phyloP scores from a whole-genome alignment of 2,888 invertebrate genomes.

The Amphipoea oculea region DNA sequence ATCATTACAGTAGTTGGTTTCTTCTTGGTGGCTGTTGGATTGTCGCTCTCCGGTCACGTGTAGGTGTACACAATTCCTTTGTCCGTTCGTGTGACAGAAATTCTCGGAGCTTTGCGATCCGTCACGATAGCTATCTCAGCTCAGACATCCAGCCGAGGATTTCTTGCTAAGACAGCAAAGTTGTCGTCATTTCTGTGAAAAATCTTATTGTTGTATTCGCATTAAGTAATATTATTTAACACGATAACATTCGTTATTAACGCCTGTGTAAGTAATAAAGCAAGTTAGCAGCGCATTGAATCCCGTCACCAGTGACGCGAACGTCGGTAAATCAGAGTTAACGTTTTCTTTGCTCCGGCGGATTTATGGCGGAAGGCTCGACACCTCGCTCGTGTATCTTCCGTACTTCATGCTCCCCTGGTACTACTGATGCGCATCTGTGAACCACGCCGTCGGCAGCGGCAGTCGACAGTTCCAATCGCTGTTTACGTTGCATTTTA shows the following conservation, averaged over 20 bases:
- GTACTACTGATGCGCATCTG: constrained; percentile 72
- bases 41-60: constrained; percentile 69
- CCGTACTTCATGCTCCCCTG: constrained; percentile 74
- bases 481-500: constrained; percentile 69
- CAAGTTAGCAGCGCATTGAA: constrained; percentile 65
- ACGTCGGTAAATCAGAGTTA: constrained; percentile 86
- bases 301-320: constrained; percentile 76
- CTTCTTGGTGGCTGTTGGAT: constrained; percentile 19
- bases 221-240: constrained; percentile 30
- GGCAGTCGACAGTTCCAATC: constrained; percentile 54
- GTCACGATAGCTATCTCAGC: constrained; percentile 76
- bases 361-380: constrained; percentile 82
- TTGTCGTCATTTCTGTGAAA: constrained; percentile 68
- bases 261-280: constrained; percentile 59
- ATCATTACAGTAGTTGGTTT: constrained; percentile 47
- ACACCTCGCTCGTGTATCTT: constrained; percentile 78
- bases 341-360: constrained; percentile 82
- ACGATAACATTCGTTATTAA: constrained; percentile 58
- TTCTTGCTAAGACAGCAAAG: constrained; percentile 76
- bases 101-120: constrained; percentile 74
- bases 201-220: constrained; percentile 52
- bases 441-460: constrained; percentile 60
- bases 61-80: constrained; percentile 72
- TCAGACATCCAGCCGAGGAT: constrained; percentile 71
- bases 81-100: constrained; percentile 74